Conservation (phyloP, 2,797 vertebrate species). For the Kryptopterus vitreolus region DNA sequence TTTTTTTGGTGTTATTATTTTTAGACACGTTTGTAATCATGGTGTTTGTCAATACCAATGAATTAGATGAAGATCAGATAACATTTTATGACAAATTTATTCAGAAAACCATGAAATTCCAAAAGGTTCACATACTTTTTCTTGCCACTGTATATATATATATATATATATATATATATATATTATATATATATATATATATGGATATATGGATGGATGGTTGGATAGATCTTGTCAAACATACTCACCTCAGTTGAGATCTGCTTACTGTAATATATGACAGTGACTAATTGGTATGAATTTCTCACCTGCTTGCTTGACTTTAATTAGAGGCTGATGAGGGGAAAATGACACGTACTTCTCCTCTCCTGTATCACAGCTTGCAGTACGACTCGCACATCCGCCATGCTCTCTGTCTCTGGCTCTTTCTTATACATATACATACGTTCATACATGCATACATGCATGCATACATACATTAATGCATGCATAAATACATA, state of each 20-base stretch:
- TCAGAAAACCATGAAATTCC: too few species aligned
- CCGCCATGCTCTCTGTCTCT: not conserved
- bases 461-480: not conserved
- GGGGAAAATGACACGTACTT: conserved; percentile 31
- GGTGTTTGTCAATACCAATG: too few species aligned
- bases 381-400: conserved; percentile 21
- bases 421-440: conserved; percentile 15
- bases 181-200: too few species aligned
- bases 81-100: too few species aligned
- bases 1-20: too few species aligned
- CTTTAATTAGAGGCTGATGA: conserved; percentile 45
- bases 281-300: conserved; percentile 36
- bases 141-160: too few species aligned
- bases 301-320: conserved; percentile 34
- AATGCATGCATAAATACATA: not conserved
- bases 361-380: conserved; percentile 22
- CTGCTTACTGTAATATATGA: conserved; percentile 18
- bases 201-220: too few species aligned
- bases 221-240: not conserved
- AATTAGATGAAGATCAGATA: too few species aligned
- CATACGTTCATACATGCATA: not conserved
- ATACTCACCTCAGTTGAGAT: conserved; percentile 18
- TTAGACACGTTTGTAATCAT: too few species aligned
- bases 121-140: too few species aligned
- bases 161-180: too few species aligned